Percentiles rank a stretch among this genome's conserved stretches.
Conservation (phyloP, 35 echinoderm and acorn worm genomes). For the Apostichopus californicus region DNA sequence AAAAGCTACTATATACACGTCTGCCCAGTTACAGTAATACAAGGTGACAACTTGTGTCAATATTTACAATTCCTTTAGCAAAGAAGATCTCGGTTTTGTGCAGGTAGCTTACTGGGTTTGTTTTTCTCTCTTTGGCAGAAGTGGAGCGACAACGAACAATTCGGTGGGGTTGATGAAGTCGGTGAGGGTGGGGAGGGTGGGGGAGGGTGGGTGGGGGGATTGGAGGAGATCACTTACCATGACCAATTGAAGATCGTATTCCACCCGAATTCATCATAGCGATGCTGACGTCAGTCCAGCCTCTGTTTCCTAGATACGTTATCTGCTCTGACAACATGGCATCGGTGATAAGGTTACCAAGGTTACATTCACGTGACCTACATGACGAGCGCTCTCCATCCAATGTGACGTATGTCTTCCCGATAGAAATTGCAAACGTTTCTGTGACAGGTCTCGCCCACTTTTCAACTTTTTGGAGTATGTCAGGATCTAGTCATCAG, state of each 20-base stretch:
- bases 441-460: constrained; percentile 5
- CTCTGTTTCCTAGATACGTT: constrained; percentile 13
- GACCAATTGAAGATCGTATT: constrained; percentile 50
- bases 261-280: constrained; percentile 71
- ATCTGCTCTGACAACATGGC: constrained; percentile 53
- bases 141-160: no score
- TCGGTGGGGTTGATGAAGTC: no score
- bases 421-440: constrained; percentile 33
- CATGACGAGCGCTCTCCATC: constrained; percentile 44
- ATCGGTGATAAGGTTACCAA: constrained; percentile 71
- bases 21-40: no score
- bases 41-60: no score
- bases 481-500: not conserved
- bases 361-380: constrained; percentile 68
- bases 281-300: constrained; percentile 68
- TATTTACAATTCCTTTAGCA: no score
- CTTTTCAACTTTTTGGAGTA: not conserved
- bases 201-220: no score
- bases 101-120: no score
- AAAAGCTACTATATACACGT: no score
- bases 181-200: no score
- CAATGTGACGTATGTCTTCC: constrained; percentile 59
- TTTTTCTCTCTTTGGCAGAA: no score
- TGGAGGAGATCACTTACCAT: constrained; percentile 23
- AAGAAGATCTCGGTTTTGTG: no score